Percentiles rank a stretch among this genome's conserved stretches.
phyloP scores from a whole-genome alignment of 2,888 invertebrate genomes.

The Halocaridina rubra region DNA sequence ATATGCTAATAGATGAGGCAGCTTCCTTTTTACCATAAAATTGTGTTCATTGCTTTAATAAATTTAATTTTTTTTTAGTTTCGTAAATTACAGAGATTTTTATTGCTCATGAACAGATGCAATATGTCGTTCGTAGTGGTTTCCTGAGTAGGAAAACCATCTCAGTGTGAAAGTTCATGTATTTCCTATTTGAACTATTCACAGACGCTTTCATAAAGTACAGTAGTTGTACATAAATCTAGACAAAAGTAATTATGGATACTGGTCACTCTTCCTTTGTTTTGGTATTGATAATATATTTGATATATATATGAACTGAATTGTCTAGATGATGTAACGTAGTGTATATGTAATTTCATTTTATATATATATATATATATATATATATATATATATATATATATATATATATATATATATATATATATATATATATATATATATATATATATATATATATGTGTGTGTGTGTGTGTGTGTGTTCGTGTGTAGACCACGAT shows the following conservation, averaged over 20 bases:
- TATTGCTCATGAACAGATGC: too few species aligned
- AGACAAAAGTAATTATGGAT: conserved; percentile 6
- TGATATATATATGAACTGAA: too few species aligned
- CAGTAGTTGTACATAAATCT: background rate
- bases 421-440: background rate
- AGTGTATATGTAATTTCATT: too few species aligned
- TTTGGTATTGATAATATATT: background rate
- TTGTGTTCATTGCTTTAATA: too few species aligned
- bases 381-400: conserved; percentile 13
- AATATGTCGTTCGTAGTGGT: too few species aligned
- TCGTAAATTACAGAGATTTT: too few species aligned
- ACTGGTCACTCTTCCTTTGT: background rate
- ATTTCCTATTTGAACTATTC: background rate
- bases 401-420: conserved; percentile 24
- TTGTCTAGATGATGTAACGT: too few species aligned
- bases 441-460: background rate
- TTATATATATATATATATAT: too few species aligned
- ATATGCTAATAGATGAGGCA: too few species aligned
- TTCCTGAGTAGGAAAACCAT: background rate
- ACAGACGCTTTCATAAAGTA: background rate
- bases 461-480: background rate
- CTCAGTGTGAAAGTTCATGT: background rate
- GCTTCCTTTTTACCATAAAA: too few species aligned
- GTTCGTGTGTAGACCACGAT: too few species aligned
- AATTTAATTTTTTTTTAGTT: too few species aligned